These are phyloP conservation scores for Hydroisotoma schaefferi DNA, from an alignment of 2,888 invertebrate genomes.

Conservation along the genomic window DNA sequence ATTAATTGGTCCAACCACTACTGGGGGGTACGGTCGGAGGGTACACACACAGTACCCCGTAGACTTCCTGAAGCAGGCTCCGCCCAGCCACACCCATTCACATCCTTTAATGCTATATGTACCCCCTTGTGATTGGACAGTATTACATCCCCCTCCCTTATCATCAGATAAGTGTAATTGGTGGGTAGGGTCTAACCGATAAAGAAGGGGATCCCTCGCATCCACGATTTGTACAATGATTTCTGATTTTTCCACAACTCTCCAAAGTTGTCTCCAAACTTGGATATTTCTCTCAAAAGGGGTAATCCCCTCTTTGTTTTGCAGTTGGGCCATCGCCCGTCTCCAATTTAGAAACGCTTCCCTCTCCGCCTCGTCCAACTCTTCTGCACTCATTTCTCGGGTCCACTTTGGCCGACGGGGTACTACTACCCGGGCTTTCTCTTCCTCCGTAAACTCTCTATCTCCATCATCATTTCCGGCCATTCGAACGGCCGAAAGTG, in stretches of 20 bases:
- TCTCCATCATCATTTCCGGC: constrained; percentile 57
- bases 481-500: constrained; percentile 61
- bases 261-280: constrained; percentile 98
- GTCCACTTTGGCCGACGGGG: constrained; percentile 71
- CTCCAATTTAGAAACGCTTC: constrained; percentile 89
- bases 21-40: no score
- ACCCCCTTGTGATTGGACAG: no score
- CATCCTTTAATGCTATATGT: no score
- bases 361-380: constrained; percentile 74
- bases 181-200: no score
- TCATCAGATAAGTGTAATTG: no score
- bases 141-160: no score
- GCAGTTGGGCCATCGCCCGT: constrained; percentile 70
- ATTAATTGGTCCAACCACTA: neutral
- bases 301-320: constrained; percentile 78
- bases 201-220: constrained; percentile 90
- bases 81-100: no score
- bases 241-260: constrained; percentile 93
- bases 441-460: constrained; percentile 37
- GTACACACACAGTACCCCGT: no score
- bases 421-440: constrained; percentile 44
- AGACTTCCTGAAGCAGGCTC: no score
- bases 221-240: constrained; percentile 92
- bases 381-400: constrained; percentile 68
- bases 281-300: constrained; percentile 97